A percentile compares a stretch with the other conserved stretches of the same genome.
phyloP scores from a whole-genome alignment of 2,888 invertebrate genomes.

The Ectropis crepuscularia region DNA sequence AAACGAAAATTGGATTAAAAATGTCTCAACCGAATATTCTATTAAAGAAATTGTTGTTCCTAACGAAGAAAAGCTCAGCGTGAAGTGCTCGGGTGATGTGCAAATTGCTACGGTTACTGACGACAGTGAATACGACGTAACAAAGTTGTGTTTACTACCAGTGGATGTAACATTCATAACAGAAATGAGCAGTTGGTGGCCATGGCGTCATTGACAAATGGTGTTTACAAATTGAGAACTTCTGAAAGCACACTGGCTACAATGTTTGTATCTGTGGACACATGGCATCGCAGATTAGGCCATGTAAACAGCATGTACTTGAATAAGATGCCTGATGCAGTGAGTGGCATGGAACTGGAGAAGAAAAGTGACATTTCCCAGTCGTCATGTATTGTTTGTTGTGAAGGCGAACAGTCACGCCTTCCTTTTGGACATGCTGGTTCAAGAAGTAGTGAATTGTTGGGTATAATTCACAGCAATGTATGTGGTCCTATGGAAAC shows the following conservation, averaged over 20 bases:
- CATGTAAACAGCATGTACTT: slow-evolving; percentile 22
- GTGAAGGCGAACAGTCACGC: slow-evolving; percentile 40
- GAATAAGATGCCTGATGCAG: slow-evolving; percentile 41
- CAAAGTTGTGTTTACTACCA: no score
- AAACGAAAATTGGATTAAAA: slow-evolving; percentile 18
- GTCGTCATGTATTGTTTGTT: slow-evolving; percentile 36
- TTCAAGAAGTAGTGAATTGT: not conserved
- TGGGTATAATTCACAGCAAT: not conserved
- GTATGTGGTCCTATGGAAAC: no score
- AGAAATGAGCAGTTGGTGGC: slow-evolving; percentile 23
- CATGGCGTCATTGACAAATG: slow-evolving; percentile 26
- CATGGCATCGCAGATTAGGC: slow-evolving; percentile 30
- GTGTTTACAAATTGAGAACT: slow-evolving; percentile 37
- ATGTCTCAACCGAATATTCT: slow-evolving; percentile 8
- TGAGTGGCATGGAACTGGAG: slow-evolving; percentile 5
- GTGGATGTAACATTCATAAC: slow-evolving; percentile 1
- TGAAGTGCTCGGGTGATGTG: slow-evolving; percentile 36
- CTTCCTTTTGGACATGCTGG: not conserved
- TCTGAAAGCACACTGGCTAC: slow-evolving; percentile 4
- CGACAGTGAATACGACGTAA: no score
- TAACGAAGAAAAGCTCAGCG: slow-evolving; percentile 30
- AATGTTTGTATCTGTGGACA: slow-evolving; percentile 1
- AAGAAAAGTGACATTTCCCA: slow-evolving; percentile 25
- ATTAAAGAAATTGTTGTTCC: slow-evolving; percentile 38
- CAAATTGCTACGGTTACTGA: slow-evolving; percentile 27